Evolutionary conservation across 53 echinoderm and acorn worm species (phyloP), one percentile per base, ranked within the genome.

Genomic region (Luidia sarsii): DNA sequence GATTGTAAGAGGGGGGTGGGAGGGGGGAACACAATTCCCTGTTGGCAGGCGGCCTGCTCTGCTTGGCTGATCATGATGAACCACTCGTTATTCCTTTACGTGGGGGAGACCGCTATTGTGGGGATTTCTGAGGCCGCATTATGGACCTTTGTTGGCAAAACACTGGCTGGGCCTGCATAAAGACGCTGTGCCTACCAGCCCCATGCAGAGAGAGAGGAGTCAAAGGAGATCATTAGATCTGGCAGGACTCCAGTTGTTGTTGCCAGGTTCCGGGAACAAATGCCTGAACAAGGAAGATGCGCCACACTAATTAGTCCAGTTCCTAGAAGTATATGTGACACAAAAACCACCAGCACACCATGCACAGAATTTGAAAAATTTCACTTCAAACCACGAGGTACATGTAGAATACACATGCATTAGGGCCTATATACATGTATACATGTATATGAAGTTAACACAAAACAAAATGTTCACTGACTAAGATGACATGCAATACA

Each of bases 91-190:
- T 41, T 11, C 33, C 2, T 22, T 20, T 8, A 41, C 21, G 21
- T 65, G 18, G 20, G 28, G 65, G 39, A 14, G 21, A 22, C 6
- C 6, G 41, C 41, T 33, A 19, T 37, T 65, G 39, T 65, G 1
- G 0, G 22, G 39, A 65, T 39, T 65, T 41, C 39, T 38, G 41
- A 22, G 9, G 24, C 7, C 11, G 24, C 65, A 39, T 65, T 65
- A 41, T 65, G 65, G 24, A 23, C 6, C 41, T 7, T 65, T 65
- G 29, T 65, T 38, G 41, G 22, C 41, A 65, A 38, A 65, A 65
- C 39, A 38, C 15, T 8, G 9, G 41, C 41, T 38, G 2, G 8
- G 22, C 20, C 11, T 20, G 24, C 37, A 41, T 11, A 19, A 9
- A 8, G 65, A 39, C 1, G 21, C 23, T 4, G 23, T 25, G 41